Conservation (phyloP, 2,888 invertebrate genomes). For the Capitulum mitella region DNA sequence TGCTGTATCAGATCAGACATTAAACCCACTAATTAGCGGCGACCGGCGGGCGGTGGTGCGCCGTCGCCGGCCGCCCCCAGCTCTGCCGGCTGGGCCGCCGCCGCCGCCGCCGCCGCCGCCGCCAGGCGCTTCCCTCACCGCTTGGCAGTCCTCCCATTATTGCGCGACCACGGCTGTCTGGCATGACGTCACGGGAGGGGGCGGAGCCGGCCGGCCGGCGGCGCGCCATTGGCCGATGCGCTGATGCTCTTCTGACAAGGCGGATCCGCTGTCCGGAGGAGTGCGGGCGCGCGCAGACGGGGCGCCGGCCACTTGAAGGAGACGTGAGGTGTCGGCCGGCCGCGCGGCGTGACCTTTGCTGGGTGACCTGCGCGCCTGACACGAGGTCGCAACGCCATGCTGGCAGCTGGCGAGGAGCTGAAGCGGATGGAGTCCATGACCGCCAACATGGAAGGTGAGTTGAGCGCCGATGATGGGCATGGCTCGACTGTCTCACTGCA, state of each 20-base stretch:
- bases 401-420: neutral
- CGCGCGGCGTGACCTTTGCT: neutral
- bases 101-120: too few species aligned
- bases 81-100: too few species aligned
- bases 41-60: too few species aligned
- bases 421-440: neutral
- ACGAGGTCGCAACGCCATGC: neutral
- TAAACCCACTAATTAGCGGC: too few species aligned
- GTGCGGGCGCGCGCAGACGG: neutral
- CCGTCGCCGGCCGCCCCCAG: too few species aligned
- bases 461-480: too few species aligned
- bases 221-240: conserved; percentile 8
- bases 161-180: neutral
- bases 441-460: neutral
- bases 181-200: conserved; percentile 18
- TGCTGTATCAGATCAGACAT: too few species aligned
- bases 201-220: conserved; percentile 5
- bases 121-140: too few species aligned
- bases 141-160: conserved; percentile 15
- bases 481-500: too few species aligned
- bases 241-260: conserved; percentile 16
- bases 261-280: conserved; percentile 15
- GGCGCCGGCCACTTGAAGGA: conserved; percentile 16
- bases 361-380: neutral
- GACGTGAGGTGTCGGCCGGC: neutral